Percentiles rank a stretch among this genome's conserved stretches.
Conservation (phyloP, 53 echinoderm and acorn worm genomes). For the Temnopleurus reevesii region DNA sequence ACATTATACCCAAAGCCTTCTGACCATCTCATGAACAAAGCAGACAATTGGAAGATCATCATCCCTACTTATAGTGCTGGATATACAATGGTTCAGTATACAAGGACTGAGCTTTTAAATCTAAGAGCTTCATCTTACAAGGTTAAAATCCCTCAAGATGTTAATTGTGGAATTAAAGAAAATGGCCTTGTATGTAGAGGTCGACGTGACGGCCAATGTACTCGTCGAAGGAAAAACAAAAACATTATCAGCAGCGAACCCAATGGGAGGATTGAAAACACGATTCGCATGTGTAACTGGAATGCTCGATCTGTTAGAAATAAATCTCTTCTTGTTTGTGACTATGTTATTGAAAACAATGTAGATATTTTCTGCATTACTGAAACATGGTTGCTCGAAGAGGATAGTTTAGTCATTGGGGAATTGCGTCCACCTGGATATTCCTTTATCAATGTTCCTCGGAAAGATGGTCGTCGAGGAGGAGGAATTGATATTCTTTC, state of each 20-base stretch:
- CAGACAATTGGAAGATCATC: neutral
- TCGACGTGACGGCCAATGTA: neutral
- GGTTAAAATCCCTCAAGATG: neutral
- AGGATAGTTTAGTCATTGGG: neutral
- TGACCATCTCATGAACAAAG: neutral
- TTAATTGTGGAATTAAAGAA: neutral
- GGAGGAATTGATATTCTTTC: neutral
- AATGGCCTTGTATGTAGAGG: neutral
- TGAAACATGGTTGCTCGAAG: neutral
- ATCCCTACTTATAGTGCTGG: neutral
- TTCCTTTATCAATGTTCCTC: neutral
- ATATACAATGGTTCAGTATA: neutral
- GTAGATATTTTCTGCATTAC: neutral
- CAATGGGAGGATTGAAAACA: neutral
- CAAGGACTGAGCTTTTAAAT: neutral
- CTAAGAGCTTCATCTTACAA: neutral
- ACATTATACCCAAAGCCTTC: neutral
- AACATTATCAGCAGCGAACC: neutral
- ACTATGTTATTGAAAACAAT: neutral
- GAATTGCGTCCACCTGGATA: neutral
- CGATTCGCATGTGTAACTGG: neutral
- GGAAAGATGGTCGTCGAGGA: neutral
- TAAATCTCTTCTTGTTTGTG: neutral
- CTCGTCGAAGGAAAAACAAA: too few species aligned
- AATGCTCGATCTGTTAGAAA: neutral